These are phyloP conservation scores for Mesocricetus auratus DNA, from an alignment of 2,113 vertebrate genomes.

Conservation along the genomic window DNA sequence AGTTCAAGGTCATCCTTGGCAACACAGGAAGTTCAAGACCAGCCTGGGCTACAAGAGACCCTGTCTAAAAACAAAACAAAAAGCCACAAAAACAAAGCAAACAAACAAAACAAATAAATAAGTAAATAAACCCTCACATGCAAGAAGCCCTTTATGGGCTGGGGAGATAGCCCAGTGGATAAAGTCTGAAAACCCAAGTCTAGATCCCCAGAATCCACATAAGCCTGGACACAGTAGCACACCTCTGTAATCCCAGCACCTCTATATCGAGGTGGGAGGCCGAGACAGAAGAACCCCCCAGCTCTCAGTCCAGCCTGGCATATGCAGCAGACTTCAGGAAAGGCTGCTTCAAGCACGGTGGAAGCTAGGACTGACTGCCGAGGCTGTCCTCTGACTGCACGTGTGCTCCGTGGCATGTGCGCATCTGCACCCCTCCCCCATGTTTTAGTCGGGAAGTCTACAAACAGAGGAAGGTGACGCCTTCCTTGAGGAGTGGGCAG, in stretches of 20 bases:
- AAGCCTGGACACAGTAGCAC: not conserved
- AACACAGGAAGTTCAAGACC: not conserved
- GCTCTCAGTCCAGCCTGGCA: not conserved
- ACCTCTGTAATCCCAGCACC: not conserved
- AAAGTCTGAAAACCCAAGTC: not conserved
- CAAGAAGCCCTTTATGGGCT: not conserved
- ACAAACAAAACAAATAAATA: not conserved
- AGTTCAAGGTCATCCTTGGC: not conserved
- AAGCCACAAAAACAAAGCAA: not conserved
- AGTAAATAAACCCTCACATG: not conserved
- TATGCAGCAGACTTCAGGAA: not conserved
- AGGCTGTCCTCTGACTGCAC: not conserved
- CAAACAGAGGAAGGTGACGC: not conserved
- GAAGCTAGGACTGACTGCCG: not conserved
- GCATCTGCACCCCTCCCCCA: not conserved
- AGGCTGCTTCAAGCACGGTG: not conserved
- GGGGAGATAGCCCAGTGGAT: too few species aligned
- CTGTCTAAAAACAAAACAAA: not conserved
- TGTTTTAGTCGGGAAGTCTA: not conserved
- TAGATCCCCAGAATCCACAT: not conserved
- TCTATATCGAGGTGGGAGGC: not conserved
- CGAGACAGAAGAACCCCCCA: too few species aligned
- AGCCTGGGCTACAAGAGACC: not conserved
- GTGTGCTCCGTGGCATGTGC: too few species aligned
- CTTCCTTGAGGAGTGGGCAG: rapidly evolving